phyloP scores from a whole-genome alignment of 2,113 vertebrate species.

The Pangasianodon hypophthalmus region DNA sequence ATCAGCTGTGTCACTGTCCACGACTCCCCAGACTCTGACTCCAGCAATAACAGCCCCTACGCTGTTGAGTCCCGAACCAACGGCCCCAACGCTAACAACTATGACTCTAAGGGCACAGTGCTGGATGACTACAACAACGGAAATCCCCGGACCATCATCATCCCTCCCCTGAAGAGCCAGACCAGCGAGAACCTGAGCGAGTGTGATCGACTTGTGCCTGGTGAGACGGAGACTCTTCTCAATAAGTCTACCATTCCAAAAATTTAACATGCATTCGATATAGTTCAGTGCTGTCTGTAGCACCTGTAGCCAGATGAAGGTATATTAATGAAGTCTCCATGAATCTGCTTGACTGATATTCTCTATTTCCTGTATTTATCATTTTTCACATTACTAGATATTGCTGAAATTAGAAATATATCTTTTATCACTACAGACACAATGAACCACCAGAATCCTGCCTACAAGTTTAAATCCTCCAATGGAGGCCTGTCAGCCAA shows the following conservation, averaged over 20 bases:
- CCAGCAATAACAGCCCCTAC: conserved; percentile 93
- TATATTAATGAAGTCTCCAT: not conserved
- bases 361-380: not conserved
- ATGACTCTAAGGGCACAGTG: conserved; percentile 84
- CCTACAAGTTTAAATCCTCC: conserved; percentile 93
- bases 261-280: not conserved
- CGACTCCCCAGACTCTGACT: conserved; percentile 93
- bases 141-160: conserved; percentile 93
- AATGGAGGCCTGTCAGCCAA: conserved; percentile 84
- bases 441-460: conserved; percentile 87
- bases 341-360: not conserved
- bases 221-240: conserved; percentile 66
- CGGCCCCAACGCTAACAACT: conserved; percentile 68
- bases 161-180: conserved; percentile 94
- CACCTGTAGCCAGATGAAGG: not conserved
- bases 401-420: not conserved
- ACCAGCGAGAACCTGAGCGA: conserved; percentile 83
- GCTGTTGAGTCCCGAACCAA: conserved; percentile 77
- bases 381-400: not conserved
- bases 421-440: conserved; percentile 68
- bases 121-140: conserved; percentile 85
- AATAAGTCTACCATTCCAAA: not conserved
- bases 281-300: not conserved
- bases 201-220: conserved; percentile 88
- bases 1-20: conserved; percentile 99